Conservation (phyloP, 2,797 vertebrate species). For the Spizella passerina region DNA sequence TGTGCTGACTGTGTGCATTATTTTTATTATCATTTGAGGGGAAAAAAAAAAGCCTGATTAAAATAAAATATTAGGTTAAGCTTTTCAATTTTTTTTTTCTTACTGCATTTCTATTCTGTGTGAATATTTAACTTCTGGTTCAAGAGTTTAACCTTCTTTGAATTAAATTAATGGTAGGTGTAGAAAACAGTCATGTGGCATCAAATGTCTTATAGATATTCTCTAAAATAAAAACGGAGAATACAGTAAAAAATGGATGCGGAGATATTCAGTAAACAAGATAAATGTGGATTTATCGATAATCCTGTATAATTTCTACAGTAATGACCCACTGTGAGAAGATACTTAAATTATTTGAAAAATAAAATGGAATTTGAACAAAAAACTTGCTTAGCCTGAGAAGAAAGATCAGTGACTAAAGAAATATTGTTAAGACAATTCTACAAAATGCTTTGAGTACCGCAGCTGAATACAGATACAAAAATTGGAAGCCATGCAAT, state of each 20-base stretch:
- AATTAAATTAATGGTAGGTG: neutral
- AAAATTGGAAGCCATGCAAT: neutral
- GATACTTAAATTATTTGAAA: neutral
- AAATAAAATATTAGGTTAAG: neutral
- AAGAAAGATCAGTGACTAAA: neutral
- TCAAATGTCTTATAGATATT: neutral
- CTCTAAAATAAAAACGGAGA: neutral
- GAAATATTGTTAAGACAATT: neutral
- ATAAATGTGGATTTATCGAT: neutral
- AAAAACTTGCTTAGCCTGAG: neutral
- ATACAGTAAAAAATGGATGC: neutral
- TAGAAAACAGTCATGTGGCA: neutral
- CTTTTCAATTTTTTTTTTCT: neutral
- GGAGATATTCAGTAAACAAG: neutral
- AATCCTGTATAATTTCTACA: neutral
- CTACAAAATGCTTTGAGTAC: neutral
- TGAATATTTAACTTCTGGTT: neutral
- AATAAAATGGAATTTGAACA: neutral
- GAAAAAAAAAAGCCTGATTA: slow-evolving; percentile 1
- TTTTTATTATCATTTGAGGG: neutral
- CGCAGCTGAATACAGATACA: neutral
- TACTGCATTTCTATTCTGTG: neutral
- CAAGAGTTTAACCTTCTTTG: neutral
- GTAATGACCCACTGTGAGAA: neutral
- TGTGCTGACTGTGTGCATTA: neutral